Conservation (phyloP, 2,113 vertebrate genomes). For the cattle (Bos taurus) region DNA sequence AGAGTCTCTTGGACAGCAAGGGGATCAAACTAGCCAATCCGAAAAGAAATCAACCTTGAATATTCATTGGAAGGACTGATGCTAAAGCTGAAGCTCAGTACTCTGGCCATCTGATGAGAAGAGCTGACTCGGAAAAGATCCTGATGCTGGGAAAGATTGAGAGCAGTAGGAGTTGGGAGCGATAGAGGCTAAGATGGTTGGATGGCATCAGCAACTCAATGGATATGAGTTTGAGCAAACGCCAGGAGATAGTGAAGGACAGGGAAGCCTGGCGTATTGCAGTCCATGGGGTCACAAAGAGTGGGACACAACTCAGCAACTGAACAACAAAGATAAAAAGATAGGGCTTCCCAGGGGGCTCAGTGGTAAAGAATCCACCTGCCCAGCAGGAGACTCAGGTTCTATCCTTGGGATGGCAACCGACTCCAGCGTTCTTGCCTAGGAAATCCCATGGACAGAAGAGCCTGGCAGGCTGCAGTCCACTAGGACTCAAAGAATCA, state of each 20-base stretch:
- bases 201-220: not conserved
- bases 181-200: not conserved
- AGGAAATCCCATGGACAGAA: not conserved
- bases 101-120: not conserved
- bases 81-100: not conserved
- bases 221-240: not conserved
- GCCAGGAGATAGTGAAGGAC: not conserved
- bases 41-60: not conserved
- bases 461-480: fast-evolving
- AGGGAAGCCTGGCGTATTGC: not conserved
- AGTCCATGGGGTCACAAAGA: not conserved
- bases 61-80: not conserved
- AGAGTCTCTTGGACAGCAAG: not conserved
- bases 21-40: not conserved
- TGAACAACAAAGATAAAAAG: not conserved
- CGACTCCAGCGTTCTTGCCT: not conserved
- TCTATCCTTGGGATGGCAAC: not conserved
- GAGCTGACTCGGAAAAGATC: not conserved
- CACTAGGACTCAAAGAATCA: not conserved
- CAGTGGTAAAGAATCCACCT: not conserved
- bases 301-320: not conserved
- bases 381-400: not conserved
- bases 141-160: not conserved
- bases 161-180: not conserved
- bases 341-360: not conserved